Evolutionary conservation across 1,140 invertebrate species (phyloP), one percentile per base, ranked within the genome.

Genomic region (Hermetia illucens): DNA sequence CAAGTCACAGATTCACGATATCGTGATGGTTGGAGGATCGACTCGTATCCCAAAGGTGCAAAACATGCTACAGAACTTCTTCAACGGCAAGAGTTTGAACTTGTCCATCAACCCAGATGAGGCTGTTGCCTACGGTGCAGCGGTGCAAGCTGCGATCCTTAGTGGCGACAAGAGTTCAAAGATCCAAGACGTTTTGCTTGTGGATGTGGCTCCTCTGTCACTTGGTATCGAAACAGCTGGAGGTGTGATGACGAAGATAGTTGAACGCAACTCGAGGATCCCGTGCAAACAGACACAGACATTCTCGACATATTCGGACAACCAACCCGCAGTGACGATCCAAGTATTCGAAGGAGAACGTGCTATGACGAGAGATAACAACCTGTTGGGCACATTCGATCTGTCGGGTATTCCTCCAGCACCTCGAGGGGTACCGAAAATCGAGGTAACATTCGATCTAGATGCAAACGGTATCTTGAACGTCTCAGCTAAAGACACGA

Each of bases 371-470:
- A 78, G 75, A 53, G 75, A 82, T 43, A 83, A 84, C 55, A 84
- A 88, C 53, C 53, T 83, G 5, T 63, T 90, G n/a, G 85, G 85
- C 20, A 82, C 75, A 32, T 88, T 88, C 51, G 79, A 85, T 57
- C 44, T 75, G 4, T 70, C 67, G 4, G 80, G 79, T 10, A 82
- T 86, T 44, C 78, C 82, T 15, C 79, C 82, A 18, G 74, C 74
- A 1, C 68, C 69, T 6, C 61, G 70, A 47, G 70, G 70, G 19
- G 55, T 72, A 21, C 70, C 70, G 10, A 67, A 73, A 58, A 70
- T 72, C 39, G 69, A 75, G 44, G 75, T 82, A 2, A 78, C 78
- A 1, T 87, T 86, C 46, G 79, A 85, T 52, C 62, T 86, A 32
- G 82, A 85, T 45, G 78, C 79, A 6, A 83, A 85, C 52, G 82